Evolutionary conservation across 1,140 invertebrate species (phyloP).

Genomic region (Uloborus diversus): DNA sequence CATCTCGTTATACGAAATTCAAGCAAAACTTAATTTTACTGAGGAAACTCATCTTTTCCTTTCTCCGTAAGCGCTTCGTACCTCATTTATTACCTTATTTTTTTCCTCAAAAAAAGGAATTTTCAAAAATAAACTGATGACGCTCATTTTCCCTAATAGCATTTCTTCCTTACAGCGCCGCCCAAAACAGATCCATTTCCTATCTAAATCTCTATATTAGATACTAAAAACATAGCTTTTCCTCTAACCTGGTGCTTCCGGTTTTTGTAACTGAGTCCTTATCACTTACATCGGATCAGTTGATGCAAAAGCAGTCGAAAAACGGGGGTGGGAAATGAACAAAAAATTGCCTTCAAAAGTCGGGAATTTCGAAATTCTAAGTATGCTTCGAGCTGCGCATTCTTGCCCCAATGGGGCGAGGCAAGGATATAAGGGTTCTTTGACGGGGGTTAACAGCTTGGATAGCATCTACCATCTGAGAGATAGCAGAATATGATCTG

Average conservation of each 20-base stretch:
- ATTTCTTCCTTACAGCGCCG: too few relatives aligned
- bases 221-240: too few relatives aligned
- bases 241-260: slow-evolving; percentile 11
- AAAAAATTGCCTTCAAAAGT: neutral
- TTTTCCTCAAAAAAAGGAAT: too few relatives aligned
- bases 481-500: slow-evolving; percentile 5
- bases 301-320: neutral
- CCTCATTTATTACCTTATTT: too few relatives aligned
- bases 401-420: neutral
- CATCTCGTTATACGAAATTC: too few relatives aligned
- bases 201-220: too few relatives aligned
- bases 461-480: slow-evolving; percentile 4
- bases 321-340: neutral
- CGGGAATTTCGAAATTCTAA: neutral
- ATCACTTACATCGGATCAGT: slow-evolving; percentile 4
- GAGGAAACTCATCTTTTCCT: too few relatives aligned
- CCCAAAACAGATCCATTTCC: too few relatives aligned
- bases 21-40: too few relatives aligned
- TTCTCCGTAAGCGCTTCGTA: too few relatives aligned
- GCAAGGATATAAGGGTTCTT: neutral
- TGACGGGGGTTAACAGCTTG: slow-evolving; percentile 19
- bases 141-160: too few relatives aligned
- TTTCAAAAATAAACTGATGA: too few relatives aligned
- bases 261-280: neutral
- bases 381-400: neutral